Evolutionary conservation across 2,113 vertebrate species (phyloP).

Genomic region (Lepus europaeus): DNA sequence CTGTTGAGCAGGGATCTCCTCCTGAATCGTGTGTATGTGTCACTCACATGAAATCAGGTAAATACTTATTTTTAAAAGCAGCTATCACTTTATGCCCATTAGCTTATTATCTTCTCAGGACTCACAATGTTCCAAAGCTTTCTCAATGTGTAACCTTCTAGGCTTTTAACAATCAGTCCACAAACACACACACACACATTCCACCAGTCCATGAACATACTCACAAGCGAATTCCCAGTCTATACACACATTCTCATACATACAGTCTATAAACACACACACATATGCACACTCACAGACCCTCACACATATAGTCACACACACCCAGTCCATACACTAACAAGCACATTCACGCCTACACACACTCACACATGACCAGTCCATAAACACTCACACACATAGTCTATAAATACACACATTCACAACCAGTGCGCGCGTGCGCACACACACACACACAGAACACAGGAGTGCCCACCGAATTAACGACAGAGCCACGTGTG

Average conservation of each 20-base stretch:
- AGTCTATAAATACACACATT: too few relatives aligned
- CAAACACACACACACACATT: not conserved
- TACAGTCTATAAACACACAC: too few relatives aligned
- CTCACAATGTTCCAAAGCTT: not conserved
- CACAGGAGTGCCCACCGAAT: not conserved
- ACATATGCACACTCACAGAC: too few relatives aligned
- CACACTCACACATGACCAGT: too few relatives aligned
- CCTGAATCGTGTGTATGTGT: not conserved
- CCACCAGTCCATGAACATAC: too few relatives aligned
- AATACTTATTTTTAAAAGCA: slow-evolving; percentile 1
- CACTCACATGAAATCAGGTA: not conserved
- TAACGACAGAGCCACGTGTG: not conserved
- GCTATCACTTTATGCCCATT: slow-evolving; percentile 9
- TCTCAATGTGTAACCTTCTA: slow-evolving; percentile 32
- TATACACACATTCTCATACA: too few relatives aligned
- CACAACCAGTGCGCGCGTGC: too few relatives aligned
- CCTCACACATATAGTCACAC: too few relatives aligned
- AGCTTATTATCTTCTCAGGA: slow-evolving; percentile 10
- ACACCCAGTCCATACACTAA: too few relatives aligned
- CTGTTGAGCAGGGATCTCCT: not conserved
- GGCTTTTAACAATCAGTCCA: not conserved
- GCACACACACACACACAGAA: not conserved
- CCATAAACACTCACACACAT: too few relatives aligned
- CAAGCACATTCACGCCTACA: too few relatives aligned
- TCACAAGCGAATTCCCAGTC: too few relatives aligned